Base-by-base conservation (phyloP, 35 echinoderm and acorn worm species). In the Lytechinus pictus region DNA sequence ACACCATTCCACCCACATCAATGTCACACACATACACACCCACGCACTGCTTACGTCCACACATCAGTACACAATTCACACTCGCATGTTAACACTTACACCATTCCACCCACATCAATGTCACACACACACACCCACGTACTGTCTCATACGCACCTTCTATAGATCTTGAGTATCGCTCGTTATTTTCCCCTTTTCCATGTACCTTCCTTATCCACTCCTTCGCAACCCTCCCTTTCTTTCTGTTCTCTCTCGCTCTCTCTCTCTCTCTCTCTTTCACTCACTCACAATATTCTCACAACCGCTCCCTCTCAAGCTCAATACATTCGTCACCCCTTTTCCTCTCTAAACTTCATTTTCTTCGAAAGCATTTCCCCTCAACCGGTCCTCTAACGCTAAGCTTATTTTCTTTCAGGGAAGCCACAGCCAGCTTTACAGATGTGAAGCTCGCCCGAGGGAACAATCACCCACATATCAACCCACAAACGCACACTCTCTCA, bases 321-420 rank as follows among this genome's bases (percentile, higher is more conserved):
- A 8, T 79, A 24, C n/a, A 6, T 79, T 24, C 8, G 19, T 4
- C 66, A 5, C 14, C 21, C n/a, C 21, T 24, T 79, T 79, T 79
- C 66, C 66, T 79, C 66, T 24, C 12, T 72, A 6, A 72, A 79
- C 21, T 79, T 79, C 12, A n/a, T 79, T 24, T 79, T 79, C 66
- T 79, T 79, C 66, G 66, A 79, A 79, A 79, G 16, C 66, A 79
- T 79, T 79, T 24, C 66, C 66, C 66, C 66, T 24, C 21, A 79
- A 24, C 16, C 16, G 66, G 66, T 19, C 21, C 66, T 24, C 66
- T 24, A 79, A 79, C 66, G n/a, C 66, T 0, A 24, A 16, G 66
- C 66, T 79, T 79, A 79, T 79, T 79, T 79, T 79, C 66, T 79
- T 79, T 24, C 66, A 79, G 66, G 66, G 66, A 79, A 79, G 66